Conservation (phyloP, 2,888 invertebrate species). For the Diplazon laetatorius region DNA sequence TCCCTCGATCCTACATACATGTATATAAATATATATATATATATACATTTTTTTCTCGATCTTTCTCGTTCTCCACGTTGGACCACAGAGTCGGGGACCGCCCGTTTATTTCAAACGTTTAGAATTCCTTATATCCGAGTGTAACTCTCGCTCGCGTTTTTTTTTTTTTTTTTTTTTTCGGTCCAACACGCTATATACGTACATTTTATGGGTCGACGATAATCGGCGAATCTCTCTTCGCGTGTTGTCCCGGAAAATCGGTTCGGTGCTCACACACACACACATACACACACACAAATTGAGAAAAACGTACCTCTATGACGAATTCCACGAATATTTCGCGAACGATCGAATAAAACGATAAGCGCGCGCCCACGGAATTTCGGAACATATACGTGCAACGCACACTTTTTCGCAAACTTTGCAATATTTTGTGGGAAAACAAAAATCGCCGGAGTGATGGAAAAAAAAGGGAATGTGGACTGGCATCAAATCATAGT, state of each 20-base stretch:
- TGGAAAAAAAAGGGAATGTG: no score
- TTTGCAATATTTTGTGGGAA: no score
- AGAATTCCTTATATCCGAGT: slow-evolving; percentile 67
- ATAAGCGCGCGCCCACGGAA: no score
- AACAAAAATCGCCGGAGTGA: no score
- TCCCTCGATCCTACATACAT: no score
- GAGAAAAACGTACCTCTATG: slow-evolving; percentile 11
- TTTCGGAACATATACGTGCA: no score
- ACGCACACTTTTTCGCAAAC: no score
- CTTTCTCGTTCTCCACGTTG: slow-evolving; percentile 33
- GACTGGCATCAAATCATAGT: no score
- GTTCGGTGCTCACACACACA: no score
- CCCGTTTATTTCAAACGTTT: slow-evolving; percentile 65
- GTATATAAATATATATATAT: slow-evolving; percentile 7
- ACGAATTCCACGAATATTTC: slow-evolving; percentile 11
- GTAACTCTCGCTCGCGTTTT: slow-evolving; percentile 21
- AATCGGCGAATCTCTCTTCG: slow-evolving; percentile 1
- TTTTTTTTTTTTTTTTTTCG: background rate
- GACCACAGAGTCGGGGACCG: slow-evolving; percentile 40
- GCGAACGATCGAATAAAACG: no score
- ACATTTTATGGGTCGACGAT: slow-evolving; percentile 11
- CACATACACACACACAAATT: background rate
- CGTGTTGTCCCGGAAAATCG: background rate
- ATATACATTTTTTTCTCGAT: background rate
- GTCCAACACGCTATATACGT: background rate